These are phyloP conservation scores for Mesorhabditis spiculigera DNA, from an alignment of 2,888 invertebrate species.

Conservation along the genomic window DNA sequence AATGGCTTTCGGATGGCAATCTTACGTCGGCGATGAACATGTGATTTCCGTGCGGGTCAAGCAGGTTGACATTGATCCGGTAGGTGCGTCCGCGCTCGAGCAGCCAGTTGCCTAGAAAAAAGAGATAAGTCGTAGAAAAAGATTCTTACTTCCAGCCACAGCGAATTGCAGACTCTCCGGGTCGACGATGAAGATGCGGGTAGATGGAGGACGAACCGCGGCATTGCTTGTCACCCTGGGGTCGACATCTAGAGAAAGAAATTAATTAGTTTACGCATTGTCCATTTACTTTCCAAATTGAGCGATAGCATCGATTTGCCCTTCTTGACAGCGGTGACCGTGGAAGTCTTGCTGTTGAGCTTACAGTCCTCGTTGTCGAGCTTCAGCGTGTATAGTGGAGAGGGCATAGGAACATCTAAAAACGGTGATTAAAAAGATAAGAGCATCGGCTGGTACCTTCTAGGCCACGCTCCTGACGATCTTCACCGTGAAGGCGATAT, in stretches of 20 bases:
- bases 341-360: slow-evolving; percentile 62
- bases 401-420: slow-evolving; percentile 69
- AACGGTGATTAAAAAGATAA: slow-evolving; percentile 7
- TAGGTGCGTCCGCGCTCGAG: slow-evolving; percentile 67
- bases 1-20: too few species aligned
- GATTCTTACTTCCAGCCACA: slow-evolving; percentile 66
- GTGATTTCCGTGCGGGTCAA: slow-evolving; percentile 42
- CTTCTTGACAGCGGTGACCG: slow-evolving; percentile 60
- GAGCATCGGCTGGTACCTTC: too few species aligned
- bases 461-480: slow-evolving; percentile 65
- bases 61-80: slow-evolving; percentile 31
- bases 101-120: slow-evolving; percentile 69
- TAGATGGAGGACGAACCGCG: slow-evolving; percentile 62
- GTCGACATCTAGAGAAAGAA: not conserved
- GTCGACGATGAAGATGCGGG: slow-evolving; percentile 71
- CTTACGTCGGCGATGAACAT: slow-evolving; percentile 49
- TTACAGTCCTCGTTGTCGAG: slow-evolving; percentile 67
- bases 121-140: not conserved
- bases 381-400: slow-evolving; percentile 73
- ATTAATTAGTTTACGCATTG: too few species aligned
- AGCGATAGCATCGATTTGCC: slow-evolving; percentile 8
- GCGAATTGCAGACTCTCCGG: slow-evolving; percentile 65
- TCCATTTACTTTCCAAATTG: not conserved
- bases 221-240: slow-evolving; percentile 39
- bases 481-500: slow-evolving; percentile 72